These are phyloP conservation scores for Tanytarsus gracilentus DNA, from an alignment of 2,888 invertebrate genomes.

Conservation along the genomic window DNA sequence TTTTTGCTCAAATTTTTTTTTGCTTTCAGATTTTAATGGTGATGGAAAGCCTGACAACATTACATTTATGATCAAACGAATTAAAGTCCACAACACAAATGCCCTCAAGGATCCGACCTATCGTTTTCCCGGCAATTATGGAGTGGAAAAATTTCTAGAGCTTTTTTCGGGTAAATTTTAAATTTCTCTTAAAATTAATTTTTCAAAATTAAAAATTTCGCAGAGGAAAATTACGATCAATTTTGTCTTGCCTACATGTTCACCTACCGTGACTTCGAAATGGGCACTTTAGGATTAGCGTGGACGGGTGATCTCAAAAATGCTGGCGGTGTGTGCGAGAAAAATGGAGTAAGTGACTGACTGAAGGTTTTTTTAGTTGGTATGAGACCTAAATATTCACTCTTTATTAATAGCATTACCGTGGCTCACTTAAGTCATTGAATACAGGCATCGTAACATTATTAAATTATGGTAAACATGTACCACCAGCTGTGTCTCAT, in stretches of 20 bases:
- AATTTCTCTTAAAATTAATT: neutral
- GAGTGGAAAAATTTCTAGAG: conserved; percentile 96
- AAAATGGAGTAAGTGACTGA: conserved; percentile 73
- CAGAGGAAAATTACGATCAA: conserved; percentile 95
- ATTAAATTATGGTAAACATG: conserved; percentile 95
- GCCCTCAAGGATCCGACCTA: conserved; percentile 78
- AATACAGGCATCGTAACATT: conserved; percentile 98
- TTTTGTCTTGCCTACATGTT: conserved; percentile 99
- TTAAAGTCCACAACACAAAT: conserved; percentile 84
- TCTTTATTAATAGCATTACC: conserved; percentile 67
- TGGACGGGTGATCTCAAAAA: conserved; percentile 97
- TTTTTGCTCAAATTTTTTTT: no score
- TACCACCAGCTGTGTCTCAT: conserved; percentile 96
- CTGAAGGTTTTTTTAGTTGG: neutral
- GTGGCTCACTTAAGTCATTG: conserved; percentile 84
- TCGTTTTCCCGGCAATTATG: conserved; percentile 89
- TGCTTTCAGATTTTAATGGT: conserved; percentile 91
- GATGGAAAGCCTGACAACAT: conserved; percentile 88
- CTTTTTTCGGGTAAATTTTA: conserved; percentile 73
- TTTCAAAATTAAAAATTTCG: conserved; percentile 36
- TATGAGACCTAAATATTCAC: conserved; percentile 7
- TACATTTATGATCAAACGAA: conserved; percentile 90
- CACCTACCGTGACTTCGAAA: conserved; percentile 92
- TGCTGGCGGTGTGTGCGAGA: conserved; percentile 97
- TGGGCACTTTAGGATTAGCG: conserved; percentile 91